A percentile compares a stretch with the other conserved stretches of the same genome.
These are phyloP conservation scores for Sapayoa aenigma DNA, from an alignment of 2,113 vertebrate genomes.

Conservation along the genomic window DNA sequence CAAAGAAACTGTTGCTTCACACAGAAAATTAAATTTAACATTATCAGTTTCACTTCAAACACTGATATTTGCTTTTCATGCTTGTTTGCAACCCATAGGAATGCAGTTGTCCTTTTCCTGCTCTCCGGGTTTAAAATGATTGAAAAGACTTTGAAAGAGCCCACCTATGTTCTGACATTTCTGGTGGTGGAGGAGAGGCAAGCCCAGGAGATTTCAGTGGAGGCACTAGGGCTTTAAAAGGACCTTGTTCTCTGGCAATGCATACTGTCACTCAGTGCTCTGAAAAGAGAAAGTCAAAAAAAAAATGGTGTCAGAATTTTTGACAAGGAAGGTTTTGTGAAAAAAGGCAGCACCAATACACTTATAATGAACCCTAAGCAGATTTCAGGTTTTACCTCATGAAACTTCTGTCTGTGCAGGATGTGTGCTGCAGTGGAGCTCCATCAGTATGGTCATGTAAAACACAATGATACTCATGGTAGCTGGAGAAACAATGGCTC, in stretches of 20 bases:
- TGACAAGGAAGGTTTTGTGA: background rate
- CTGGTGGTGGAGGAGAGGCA: background rate
- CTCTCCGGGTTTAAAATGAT: background rate
- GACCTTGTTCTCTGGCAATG: background rate
- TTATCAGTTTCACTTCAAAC: background rate
- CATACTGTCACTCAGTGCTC: background rate
- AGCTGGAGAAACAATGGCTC: background rate
- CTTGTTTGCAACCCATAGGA: background rate
- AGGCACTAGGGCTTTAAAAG: background rate
- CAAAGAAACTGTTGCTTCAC: background rate
- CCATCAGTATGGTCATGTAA: background rate
- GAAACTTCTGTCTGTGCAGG: background rate
- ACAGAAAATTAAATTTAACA: background rate
- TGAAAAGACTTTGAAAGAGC: background rate
- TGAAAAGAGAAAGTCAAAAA: background rate
- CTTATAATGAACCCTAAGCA: background rate
- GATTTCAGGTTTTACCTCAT: background rate
- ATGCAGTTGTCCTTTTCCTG: background rate
- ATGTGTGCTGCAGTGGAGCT: background rate
- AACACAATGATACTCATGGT: background rate
- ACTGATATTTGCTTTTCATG: background rate
- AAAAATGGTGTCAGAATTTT: background rate
- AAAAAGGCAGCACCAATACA: background rate
- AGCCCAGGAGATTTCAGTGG: background rate
- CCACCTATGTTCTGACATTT: accelerated